Evolutionary conservation across 2,888 invertebrate genomes (phyloP), one percentile per base, ranked within the genome.

Genomic region (Ariolimax columbianus): DNA sequence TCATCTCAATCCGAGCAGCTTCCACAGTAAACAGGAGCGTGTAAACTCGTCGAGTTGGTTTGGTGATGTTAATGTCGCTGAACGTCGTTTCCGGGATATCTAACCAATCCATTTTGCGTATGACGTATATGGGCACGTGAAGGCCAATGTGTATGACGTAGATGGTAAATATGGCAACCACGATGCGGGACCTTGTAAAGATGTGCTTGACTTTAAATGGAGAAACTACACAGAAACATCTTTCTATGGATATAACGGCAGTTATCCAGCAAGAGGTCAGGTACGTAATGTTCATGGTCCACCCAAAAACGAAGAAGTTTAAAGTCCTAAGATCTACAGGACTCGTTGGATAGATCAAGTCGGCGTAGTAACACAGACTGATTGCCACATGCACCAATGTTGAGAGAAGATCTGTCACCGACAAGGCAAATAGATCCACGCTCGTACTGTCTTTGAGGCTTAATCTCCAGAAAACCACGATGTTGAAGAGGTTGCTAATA

Each of bases 361-460:
- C n/a, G 23, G 38, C 19, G 17, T 43, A 0, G 30, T 70, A 78
- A 43, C 77, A 84, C 30, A 72, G 4, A 36, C 23, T 26, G 26
- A 30, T 47, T 17, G 63, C 73, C 17, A 84, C 36, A n/a, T 40
- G 38, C 17, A 43, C 3, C 9, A 7, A 7, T 1, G 80, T 80
- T 14, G 80, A 73, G 26, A 38, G 26, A 33, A 82, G 40, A 36
- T 83, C 83, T n/a, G 83, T 70, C 17, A 83, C 70, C 38, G 83
- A 83, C n/a, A 83, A 40, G 51, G 38, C 38, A 23, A 77, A 78
- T 4, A 83, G 83, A 1, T 78, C 83, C 19, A 83, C 40, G 55
- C 83, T 83, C 83, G 78, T 83, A 23, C 83, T 78, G 70, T 83
- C 78, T 70, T 78, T 83, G 1, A 83, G 38, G 6, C 83, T 78